phyloP scores from a whole-genome alignment of 1,140 invertebrate species.

The Drosophila punjabiensis region DNA sequence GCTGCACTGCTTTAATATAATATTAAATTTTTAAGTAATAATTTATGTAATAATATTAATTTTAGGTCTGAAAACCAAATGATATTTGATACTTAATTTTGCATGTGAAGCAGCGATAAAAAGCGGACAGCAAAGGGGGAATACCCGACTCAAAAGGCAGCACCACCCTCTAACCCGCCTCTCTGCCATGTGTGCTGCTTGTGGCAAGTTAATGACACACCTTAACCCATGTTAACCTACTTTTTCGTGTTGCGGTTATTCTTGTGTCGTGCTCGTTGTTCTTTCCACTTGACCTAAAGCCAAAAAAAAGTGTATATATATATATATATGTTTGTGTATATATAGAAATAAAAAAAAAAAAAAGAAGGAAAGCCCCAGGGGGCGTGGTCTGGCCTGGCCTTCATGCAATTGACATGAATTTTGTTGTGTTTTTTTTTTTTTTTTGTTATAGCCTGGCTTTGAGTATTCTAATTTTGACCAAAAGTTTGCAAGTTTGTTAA shows the following conservation, averaged over 20 bases:
- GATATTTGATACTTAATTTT: neutral
- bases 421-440: neutral
- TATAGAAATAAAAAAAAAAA: conserved; percentile 2
- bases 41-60: neutral
- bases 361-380: neutral
- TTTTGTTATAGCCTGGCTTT: neutral
- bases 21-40: too few species aligned
- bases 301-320: conserved; percentile 8
- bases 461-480: conserved; percentile 1
- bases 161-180: neutral
- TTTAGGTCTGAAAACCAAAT: neutral
- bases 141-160: neutral
- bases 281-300: conserved; percentile 69
- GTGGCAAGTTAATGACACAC: conserved; percentile 66
- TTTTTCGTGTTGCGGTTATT: conserved; percentile 55
- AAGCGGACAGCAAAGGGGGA: neutral
- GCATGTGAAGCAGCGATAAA: neutral
- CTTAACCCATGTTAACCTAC: conserved; percentile 70
- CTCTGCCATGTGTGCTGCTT: conserved; percentile 23
- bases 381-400: conserved; percentile 52
- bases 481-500: neutral
- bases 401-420: conserved; percentile 74
- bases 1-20: neutral
- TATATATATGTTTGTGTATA: neutral
- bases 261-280: conserved; percentile 43